These are phyloP conservation scores for Margaritifera margaritifera DNA, from an alignment of 2,888 invertebrate genomes.

Conservation along the genomic window DNA sequence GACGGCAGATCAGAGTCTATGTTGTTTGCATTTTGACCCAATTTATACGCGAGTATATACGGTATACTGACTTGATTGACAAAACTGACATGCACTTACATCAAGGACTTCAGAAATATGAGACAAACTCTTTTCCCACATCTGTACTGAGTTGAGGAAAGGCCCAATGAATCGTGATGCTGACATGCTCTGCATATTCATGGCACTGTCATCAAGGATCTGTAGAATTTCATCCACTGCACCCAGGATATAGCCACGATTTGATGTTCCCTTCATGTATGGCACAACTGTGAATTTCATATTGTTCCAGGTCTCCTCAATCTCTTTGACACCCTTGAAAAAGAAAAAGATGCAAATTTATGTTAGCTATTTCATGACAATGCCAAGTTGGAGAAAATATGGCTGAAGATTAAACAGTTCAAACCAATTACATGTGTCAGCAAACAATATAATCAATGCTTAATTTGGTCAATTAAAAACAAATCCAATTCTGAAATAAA, in stretches of 20 bases:
- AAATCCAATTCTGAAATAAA: too few relatives aligned
- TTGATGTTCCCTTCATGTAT: constrained; percentile 79
- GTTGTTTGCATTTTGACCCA: too few relatives aligned
- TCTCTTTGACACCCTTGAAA: constrained; percentile 82
- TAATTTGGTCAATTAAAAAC: too few relatives aligned
- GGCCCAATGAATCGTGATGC: constrained; percentile 86
- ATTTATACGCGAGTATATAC: too few relatives aligned
- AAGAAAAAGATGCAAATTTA: neutral
- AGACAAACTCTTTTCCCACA: constrained; percentile 87
- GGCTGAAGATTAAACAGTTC: too few relatives aligned
- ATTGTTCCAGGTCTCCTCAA: constrained; percentile 79
- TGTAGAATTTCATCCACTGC: constrained; percentile 87
- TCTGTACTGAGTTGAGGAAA: constrained; percentile 86
- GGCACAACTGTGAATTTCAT: constrained; percentile 73
- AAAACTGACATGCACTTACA: constrained; percentile 67
- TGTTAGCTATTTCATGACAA: neutral
- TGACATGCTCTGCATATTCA: constrained; percentile 91
- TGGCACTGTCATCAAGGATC: constrained; percentile 89
- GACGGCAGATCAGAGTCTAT: too few relatives aligned
- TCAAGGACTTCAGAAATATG: constrained; percentile 89
- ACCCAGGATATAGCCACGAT: constrained; percentile 87
- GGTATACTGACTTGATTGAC: too few relatives aligned
- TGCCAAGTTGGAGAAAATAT: too few relatives aligned
- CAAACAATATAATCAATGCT: too few relatives aligned
- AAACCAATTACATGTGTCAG: too few relatives aligned